Evolutionary conservation across 2,888 invertebrate species (phyloP).

Genomic region (Thereva unica): DNA sequence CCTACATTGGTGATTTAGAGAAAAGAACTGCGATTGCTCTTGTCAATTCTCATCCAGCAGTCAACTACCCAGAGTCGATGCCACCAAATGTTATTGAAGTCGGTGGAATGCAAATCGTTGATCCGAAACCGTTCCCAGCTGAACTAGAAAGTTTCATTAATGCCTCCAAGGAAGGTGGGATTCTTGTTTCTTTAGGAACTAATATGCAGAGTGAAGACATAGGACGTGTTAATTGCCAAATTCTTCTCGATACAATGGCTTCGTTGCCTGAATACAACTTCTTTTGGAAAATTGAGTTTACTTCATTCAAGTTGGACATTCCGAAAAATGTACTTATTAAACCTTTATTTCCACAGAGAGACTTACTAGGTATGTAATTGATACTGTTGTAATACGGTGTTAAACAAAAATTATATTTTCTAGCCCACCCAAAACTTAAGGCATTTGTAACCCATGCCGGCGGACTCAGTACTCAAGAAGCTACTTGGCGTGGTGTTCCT

Average conservation of each 20-base stretch:
- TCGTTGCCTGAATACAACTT: slow-evolving; percentile 51
- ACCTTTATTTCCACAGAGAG: slow-evolving; percentile 62
- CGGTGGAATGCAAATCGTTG: slow-evolving; percentile 53
- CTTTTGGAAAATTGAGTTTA: slow-evolving; percentile 53
- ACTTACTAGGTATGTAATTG: slow-evolving; percentile 59
- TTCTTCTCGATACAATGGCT: slow-evolving; percentile 48
- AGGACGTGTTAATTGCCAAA: slow-evolving; percentile 42
- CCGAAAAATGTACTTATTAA: slow-evolving; percentile 58
- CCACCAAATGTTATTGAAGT: slow-evolving; percentile 54
- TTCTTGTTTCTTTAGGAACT: slow-evolving; percentile 53
- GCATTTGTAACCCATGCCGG: slow-evolving; percentile 52
- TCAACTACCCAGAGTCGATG: slow-evolving; percentile 51
- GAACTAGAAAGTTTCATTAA: slow-evolving; percentile 49
- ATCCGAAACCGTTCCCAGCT: slow-evolving; percentile 46
- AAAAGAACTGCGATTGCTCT: slow-evolving; percentile 47
- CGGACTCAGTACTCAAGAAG: slow-evolving; percentile 50
- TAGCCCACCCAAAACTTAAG: slow-evolving; percentile 48
- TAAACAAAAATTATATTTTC: slow-evolving; percentile 12
- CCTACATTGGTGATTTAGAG: slow-evolving; percentile 44
- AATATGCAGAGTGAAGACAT: slow-evolving; percentile 46
- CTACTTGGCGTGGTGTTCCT: slow-evolving; percentile 51
- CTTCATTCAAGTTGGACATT: slow-evolving; percentile 43
- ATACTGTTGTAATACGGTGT: not conserved
- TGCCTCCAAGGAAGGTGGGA: slow-evolving; percentile 48
- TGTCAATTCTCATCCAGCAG: slow-evolving; percentile 51